Evolutionary conservation across 2,888 invertebrate genomes (phyloP).

Genomic region (Phorcus lineatus): DNA sequence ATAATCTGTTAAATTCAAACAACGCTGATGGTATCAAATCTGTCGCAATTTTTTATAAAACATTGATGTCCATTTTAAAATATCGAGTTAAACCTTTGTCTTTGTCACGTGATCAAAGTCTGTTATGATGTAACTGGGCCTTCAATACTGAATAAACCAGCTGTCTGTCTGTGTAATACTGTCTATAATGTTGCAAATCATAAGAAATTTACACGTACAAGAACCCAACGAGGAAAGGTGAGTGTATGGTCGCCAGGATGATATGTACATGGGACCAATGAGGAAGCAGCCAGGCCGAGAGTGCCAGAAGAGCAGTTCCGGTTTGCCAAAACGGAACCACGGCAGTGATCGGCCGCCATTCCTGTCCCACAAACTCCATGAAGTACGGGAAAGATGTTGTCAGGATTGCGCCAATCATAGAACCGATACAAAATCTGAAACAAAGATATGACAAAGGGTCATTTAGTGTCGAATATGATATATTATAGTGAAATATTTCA

Average conservation of each 20-base stretch:
- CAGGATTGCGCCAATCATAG: neutral
- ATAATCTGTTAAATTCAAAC: no score
- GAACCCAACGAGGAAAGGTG: neutral
- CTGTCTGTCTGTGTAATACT: no score
- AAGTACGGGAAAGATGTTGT: neutral
- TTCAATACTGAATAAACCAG: no score
- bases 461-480: no score
- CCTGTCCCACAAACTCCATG: neutral
- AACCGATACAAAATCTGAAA: neutral
- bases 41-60: no score
- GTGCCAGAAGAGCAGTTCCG: neutral
- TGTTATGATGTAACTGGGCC: no score
- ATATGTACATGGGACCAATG: neutral
- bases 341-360: neutral
- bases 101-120: no score
- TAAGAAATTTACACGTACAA: neutral
- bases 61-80: no score
- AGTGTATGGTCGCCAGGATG: neutral
- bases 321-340: neutral
- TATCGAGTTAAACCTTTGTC: no score
- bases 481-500: no score
- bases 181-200: no score
- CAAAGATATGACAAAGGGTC: neutral
- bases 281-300: neutral
- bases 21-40: no score